phyloP scores from a whole-genome alignment of 1,140 invertebrate species.

The Drosophila bipectinata region DNA sequence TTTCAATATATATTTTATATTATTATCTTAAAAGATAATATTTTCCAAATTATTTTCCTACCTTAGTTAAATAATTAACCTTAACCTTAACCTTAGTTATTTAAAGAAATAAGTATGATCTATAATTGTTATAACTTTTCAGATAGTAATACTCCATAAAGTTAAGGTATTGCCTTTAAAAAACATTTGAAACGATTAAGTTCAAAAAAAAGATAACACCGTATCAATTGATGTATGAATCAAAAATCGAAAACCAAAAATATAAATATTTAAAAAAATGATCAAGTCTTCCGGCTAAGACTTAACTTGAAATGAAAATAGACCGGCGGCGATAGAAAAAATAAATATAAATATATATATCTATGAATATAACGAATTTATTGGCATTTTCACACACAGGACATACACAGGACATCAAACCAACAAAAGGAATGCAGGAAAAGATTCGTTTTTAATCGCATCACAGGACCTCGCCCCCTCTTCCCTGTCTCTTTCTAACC shows the following conservation, averaged over 20 bases:
- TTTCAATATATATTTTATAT: no score
- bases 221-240: constrained; percentile 29
- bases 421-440: constrained; percentile 49
- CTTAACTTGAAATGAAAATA: neutral
- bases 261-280: constrained; percentile 6
- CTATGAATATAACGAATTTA: constrained; percentile 25
- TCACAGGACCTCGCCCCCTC: constrained; percentile 39
- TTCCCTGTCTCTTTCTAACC: neutral
- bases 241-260: constrained; percentile 3
- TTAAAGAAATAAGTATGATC: no score
- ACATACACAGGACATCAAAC: constrained; percentile 10
- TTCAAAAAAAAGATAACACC: neutral
- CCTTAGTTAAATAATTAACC: no score
- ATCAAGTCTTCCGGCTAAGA: constrained; percentile 1
- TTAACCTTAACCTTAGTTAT: no score
- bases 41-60: no score
- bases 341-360: constrained; percentile 7
- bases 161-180: no score
- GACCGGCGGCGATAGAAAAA: neutral
- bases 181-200: no score
- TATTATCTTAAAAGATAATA: no score
- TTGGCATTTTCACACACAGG: constrained; percentile 31
- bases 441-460: constrained; percentile 76
- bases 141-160: no score
- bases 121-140: no score